phyloP scores from a whole-genome alignment of 2,888 invertebrate species.

The Blera fallax region DNA sequence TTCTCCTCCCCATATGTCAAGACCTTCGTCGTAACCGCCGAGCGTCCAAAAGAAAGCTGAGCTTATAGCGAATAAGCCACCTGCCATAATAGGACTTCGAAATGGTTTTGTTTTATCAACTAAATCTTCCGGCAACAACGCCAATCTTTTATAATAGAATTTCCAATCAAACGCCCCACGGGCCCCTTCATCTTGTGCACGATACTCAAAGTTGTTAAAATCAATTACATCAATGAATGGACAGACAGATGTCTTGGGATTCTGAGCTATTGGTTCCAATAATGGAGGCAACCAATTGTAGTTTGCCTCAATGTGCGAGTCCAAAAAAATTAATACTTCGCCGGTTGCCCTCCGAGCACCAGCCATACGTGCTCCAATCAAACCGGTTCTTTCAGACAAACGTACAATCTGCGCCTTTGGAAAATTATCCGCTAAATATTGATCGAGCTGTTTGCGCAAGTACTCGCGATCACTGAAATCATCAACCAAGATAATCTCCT shows the following conservation, averaged over 20 bases:
- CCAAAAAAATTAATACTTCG: slow-evolving; percentile 93
- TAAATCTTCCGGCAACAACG: slow-evolving; percentile 83
- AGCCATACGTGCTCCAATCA: slow-evolving; percentile 93
- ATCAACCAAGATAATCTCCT: slow-evolving; percentile 94
- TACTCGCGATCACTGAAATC: slow-evolving; percentile 92
- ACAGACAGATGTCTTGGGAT: slow-evolving; percentile 94
- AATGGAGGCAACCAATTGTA: slow-evolving; percentile 96
- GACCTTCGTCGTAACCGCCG: slow-evolving; percentile 95
- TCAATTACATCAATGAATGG: slow-evolving; percentile 99
- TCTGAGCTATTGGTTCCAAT: slow-evolving; percentile 93
- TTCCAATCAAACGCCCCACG: slow-evolving; percentile 99
- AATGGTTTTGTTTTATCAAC: slow-evolving; percentile 79
- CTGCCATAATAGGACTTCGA: slow-evolving; percentile 98
- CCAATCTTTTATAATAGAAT: slow-evolving; percentile 96
- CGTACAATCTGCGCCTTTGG: slow-evolving; percentile 90
- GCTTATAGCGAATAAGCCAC: slow-evolving; percentile 97
- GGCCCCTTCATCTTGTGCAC: slow-evolving; percentile 97
- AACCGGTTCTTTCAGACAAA: slow-evolving; percentile 88
- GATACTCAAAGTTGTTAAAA: slow-evolving; percentile 93
- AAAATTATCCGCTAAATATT: slow-evolving; percentile 87
- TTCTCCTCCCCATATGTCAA: slow-evolving; percentile 99
- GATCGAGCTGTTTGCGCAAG: slow-evolving; percentile 87
- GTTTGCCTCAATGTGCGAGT: slow-evolving; percentile 95
- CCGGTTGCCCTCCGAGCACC: slow-evolving; percentile 91
- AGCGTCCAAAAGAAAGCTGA: slow-evolving; percentile 97